Evolutionary conservation across 2,797 vertebrate genomes (phyloP).

Genomic region (Syngnathus acus): DNA sequence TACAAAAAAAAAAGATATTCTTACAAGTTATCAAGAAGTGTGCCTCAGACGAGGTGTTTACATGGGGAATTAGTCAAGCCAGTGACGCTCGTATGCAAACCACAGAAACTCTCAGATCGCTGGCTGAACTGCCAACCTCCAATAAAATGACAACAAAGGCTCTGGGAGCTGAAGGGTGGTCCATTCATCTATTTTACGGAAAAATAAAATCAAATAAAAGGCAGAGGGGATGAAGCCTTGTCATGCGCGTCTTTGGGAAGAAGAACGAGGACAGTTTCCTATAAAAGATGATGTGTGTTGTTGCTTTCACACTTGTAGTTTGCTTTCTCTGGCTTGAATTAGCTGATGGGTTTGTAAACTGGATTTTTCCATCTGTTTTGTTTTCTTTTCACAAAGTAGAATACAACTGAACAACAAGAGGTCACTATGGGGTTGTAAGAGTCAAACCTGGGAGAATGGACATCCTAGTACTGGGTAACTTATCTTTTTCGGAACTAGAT

Average conservation of each 20-base stretch:
- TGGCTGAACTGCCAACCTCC: slow-evolving; percentile 2
- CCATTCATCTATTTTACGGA: neutral
- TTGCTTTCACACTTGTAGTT: neutral
- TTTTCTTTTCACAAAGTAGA: neutral
- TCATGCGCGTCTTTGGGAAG: neutral
- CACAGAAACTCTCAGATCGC: slow-evolving; percentile 3
- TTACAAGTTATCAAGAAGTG: slow-evolving; percentile 4
- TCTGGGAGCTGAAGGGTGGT: neutral
- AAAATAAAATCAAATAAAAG: slow-evolving; percentile 5
- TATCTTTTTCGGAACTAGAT: neutral
- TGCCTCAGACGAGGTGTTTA: slow-evolving; percentile 10
- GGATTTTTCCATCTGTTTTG: neutral
- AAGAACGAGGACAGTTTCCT: neutral
- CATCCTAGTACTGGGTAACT: no score
- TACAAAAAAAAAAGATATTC: slow-evolving; percentile 20
- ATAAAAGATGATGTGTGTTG: neutral
- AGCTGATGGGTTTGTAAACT: neutral
- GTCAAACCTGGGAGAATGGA: no score
- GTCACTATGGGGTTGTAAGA: no score
- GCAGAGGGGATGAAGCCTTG: neutral
- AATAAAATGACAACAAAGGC: slow-evolving; percentile 17
- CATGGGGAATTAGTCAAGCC: slow-evolving; percentile 10
- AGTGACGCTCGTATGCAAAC: slow-evolving; percentile 14
- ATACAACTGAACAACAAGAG: no score
- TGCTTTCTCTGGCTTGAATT: slow-evolving; percentile 1